Conservation (phyloP, 2,888 invertebrate species). For the Sminthurides aquaticus region DNA sequence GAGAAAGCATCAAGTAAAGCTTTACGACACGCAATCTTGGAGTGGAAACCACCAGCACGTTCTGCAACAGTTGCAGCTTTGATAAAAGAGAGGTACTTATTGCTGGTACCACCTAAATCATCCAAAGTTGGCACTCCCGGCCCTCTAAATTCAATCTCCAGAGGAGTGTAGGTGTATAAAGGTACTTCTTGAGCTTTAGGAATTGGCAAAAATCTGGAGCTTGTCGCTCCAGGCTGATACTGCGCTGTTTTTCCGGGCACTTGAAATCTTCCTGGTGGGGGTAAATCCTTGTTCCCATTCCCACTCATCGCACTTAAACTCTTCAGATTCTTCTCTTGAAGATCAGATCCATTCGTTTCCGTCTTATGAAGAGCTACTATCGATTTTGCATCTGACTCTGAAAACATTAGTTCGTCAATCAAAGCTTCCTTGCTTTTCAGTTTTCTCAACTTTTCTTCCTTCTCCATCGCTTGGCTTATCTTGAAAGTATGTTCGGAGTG, state of each 20-base stretch:
- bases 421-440: constrained; percentile 80
- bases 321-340: not conserved
- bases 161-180: constrained; percentile 61
- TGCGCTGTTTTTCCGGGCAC: constrained; percentile 49
- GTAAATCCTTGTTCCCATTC: not conserved
- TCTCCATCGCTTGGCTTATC: constrained; percentile 61
- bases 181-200: constrained; percentile 71
- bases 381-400: constrained; percentile 74
- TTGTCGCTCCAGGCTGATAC: constrained; percentile 71
- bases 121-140: constrained; percentile 61
- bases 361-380: constrained; percentile 61
- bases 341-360: constrained; percentile 9
- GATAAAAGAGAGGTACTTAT: constrained; percentile 69
- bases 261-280: constrained; percentile 1
- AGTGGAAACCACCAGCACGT: constrained; percentile 79
- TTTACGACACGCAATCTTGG: constrained; percentile 71
- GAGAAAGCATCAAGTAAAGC: constrained; percentile 82
- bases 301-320: not conserved
- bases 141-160: constrained; percentile 59
- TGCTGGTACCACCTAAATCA: constrained; percentile 53
- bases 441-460: constrained; percentile 65
- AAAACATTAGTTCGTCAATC: constrained; percentile 88
- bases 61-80: constrained; percentile 65
- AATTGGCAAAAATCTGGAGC: constrained; percentile 58
- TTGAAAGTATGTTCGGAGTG: constrained; percentile 65